A percentile compares a stretch with the other conserved stretches of the same genome.
These are phyloP conservation scores for Melinaea marsaeus DNA, from an alignment of 2,888 invertebrate genomes.

Conservation along the genomic window DNA sequence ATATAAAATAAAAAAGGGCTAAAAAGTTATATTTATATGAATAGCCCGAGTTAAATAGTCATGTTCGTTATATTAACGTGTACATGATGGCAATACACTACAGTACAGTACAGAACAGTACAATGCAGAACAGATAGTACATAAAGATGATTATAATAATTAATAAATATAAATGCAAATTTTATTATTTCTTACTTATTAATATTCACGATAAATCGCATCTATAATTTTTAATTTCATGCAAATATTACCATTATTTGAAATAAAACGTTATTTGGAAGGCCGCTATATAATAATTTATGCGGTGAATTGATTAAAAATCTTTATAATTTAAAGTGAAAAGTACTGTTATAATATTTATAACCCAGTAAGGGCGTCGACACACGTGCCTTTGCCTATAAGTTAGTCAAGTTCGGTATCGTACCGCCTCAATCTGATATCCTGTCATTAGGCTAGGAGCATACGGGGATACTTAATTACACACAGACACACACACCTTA, in stretches of 20 bases:
- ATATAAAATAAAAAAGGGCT: too few species aligned
- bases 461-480: conserved; percentile 21
- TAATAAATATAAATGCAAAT: background rate
- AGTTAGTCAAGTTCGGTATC: conserved; percentile 34
- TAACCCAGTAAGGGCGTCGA: conserved; percentile 37
- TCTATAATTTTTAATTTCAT: background rate
- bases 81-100: too few species aligned
- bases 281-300: background rate
- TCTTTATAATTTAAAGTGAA: background rate
- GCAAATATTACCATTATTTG: background rate
- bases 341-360: conserved; percentile 9
- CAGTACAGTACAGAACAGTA: too few species aligned
- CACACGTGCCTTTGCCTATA: conserved; percentile 47
- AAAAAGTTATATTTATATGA: too few species aligned
- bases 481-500: background rate
- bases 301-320: background rate
- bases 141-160: background rate
- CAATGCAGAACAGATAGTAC: too few species aligned
- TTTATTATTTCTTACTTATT: background rate
- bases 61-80: too few species aligned
- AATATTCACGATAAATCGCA: background rate
- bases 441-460: conserved; percentile 39
- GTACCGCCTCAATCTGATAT: conserved; percentile 43
- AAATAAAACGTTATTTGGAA: background rate
- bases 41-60: too few species aligned